Evolutionary conservation across 2,888 invertebrate genomes (phyloP).

Genomic region (Drosophila seclusa): DNA sequence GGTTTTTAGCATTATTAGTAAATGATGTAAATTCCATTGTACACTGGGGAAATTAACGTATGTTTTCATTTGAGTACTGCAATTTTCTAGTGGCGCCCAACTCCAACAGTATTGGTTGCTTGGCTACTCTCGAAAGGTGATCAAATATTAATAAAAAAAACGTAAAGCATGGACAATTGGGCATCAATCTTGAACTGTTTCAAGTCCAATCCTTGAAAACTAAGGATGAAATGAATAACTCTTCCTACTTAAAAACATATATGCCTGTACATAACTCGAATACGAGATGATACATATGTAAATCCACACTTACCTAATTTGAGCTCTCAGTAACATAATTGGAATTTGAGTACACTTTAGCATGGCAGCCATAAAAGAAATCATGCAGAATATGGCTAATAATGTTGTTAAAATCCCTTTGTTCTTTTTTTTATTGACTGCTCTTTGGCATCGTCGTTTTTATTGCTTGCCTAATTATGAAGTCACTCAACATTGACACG

Average conservation of each 20-base stretch:
- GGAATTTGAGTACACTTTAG: neutral
- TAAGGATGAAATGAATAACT: neutral
- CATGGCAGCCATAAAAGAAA: neutral
- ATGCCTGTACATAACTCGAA: neutral
- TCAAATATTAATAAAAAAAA: neutral
- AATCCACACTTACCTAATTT: neutral
- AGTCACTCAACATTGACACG: constrained; percentile 78
- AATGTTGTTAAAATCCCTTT: constrained; percentile 2
- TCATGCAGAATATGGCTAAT: neutral
- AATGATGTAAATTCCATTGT: neutral
- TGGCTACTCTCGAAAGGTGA: neutral
- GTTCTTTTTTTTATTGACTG: constrained; percentile 2
- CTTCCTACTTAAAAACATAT: neutral
- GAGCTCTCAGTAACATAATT: neutral
- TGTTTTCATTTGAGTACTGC: neutral
- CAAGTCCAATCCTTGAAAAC: too few relatives aligned
- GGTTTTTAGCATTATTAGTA: neutral
- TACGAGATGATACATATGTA: neutral
- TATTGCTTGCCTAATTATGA: constrained; percentile 75
- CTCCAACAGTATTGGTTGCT: neutral
- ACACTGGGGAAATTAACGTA: neutral
- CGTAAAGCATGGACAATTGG: neutral
- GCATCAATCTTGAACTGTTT: neutral
- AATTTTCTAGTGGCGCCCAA: neutral
- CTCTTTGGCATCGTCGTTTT: constrained; percentile 55